These are phyloP conservation scores for Glyphotaelius pellucidus DNA, from an alignment of 2,888 invertebrate species.

Conservation along the genomic window DNA sequence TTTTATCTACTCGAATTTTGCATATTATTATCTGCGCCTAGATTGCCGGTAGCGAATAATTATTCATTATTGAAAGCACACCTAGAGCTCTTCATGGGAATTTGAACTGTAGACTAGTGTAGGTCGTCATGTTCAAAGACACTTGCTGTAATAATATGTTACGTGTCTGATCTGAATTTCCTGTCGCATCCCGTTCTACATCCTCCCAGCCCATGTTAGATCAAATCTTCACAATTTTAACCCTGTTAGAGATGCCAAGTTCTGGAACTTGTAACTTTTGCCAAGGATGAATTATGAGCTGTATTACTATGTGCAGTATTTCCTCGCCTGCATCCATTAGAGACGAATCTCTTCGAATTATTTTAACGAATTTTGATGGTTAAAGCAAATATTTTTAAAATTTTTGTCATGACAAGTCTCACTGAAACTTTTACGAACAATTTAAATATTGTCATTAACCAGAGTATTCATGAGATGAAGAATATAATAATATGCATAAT, in stretches of 20 bases:
- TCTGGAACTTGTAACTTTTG: not conserved
- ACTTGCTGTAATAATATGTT: slow-evolving; percentile 21
- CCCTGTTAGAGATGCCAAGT: not conserved
- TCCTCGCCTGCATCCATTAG: not conserved
- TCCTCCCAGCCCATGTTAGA: not conserved
- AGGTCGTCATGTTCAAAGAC: slow-evolving; percentile 8
- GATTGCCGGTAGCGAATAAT: not conserved
- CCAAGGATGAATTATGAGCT: not conserved
- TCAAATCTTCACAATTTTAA: not conserved
- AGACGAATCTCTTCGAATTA: not conserved
- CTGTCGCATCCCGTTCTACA: slow-evolving; percentile 5
- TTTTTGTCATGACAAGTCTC: too few relatives aligned
- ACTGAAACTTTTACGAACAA: too few relatives aligned
- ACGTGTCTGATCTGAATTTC: slow-evolving; percentile 10
- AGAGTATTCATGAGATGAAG: too few relatives aligned
- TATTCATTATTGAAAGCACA: not conserved
- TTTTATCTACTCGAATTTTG: not conserved
- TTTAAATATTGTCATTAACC: too few relatives aligned
- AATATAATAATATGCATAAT: not conserved
- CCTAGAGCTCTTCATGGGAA: not conserved
- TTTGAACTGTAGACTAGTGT: not conserved
- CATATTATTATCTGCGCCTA: not conserved
- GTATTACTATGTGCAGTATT: not conserved
- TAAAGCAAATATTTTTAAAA: not conserved
- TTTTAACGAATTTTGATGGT: not conserved